Conservation (phyloP, 35 echinoderm and acorn worm species). For the Ophiothrix spiculata region DNA sequence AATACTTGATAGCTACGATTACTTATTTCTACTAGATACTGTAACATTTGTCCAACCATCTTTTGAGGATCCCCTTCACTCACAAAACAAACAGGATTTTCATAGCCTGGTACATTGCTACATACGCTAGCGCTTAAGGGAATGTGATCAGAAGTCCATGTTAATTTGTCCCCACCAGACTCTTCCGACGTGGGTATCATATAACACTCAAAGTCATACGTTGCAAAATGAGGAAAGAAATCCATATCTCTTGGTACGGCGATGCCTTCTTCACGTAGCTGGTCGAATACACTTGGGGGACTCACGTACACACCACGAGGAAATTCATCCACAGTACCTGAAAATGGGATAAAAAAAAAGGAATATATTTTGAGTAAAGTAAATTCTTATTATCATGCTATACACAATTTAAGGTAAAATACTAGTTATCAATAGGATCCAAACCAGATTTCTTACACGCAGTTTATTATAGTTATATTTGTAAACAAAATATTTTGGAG, state of each 20-base stretch:
- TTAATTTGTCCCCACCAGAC: neutral
- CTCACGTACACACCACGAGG: constrained; percentile 17
- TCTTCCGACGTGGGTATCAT: no score
- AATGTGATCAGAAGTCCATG: neutral
- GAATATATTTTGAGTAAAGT: constrained; percentile 36
- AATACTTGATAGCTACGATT: neutral
- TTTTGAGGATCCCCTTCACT: constrained; percentile 19
- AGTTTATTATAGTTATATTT: no score
- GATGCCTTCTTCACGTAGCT: neutral
- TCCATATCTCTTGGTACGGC: neutral
- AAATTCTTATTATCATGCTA: constrained; percentile 31
- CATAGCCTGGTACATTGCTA: constrained; percentile 34
- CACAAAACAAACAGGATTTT: constrained; percentile 33
- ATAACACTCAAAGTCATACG: neutral
- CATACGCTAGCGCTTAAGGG: constrained; percentile 9
- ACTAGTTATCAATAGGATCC: no score
- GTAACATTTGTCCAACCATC: constrained; percentile 35
- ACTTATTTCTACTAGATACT: constrained; percentile 36
- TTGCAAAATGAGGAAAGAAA: constrained; percentile 21
- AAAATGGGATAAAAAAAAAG: constrained; percentile 13
- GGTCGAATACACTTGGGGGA: neutral
- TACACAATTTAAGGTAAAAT: constrained; percentile 33
- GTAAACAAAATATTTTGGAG: no score
- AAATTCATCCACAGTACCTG: no score
- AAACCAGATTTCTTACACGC: no score